phyloP scores from a whole-genome alignment of 2,797 vertebrate genomes.

The Anomalospiza imberbis region DNA sequence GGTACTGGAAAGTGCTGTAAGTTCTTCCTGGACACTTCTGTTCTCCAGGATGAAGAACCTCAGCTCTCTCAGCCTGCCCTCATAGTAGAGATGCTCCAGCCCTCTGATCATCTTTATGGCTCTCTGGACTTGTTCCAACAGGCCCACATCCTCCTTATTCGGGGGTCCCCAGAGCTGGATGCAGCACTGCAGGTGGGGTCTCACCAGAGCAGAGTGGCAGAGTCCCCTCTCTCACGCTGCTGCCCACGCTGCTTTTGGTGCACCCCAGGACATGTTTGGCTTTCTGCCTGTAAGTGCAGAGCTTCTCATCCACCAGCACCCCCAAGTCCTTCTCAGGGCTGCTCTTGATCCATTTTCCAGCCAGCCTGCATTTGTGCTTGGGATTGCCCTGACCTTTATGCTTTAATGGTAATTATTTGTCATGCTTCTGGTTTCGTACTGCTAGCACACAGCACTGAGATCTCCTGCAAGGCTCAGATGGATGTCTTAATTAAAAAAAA shows the following conservation, averaged over 20 bases:
- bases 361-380: not conserved
- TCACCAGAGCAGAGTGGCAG: not conserved
- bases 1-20: not conserved
- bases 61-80: not conserved
- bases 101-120: not conserved
- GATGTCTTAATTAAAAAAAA: conserved; percentile 1
- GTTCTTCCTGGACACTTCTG: not conserved
- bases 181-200: not conserved
- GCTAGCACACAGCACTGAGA: not conserved
- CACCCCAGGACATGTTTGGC: not conserved
- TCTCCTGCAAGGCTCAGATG: not conserved
- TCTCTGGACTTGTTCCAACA: not conserved
- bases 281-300: not conserved
- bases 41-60: not conserved
- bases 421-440: not conserved
- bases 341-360: not conserved
- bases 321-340: not conserved
- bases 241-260: not conserved
- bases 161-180: not conserved
- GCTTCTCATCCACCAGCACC: not conserved
- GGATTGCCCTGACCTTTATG: not conserved
- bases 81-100: not conserved
- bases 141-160: not conserved
- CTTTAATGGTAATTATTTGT: conserved; percentile 3
- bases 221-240: not conserved